phyloP scores from a whole-genome alignment of 2,113 vertebrate genomes.

The Myanophis thanlyinensis region DNA sequence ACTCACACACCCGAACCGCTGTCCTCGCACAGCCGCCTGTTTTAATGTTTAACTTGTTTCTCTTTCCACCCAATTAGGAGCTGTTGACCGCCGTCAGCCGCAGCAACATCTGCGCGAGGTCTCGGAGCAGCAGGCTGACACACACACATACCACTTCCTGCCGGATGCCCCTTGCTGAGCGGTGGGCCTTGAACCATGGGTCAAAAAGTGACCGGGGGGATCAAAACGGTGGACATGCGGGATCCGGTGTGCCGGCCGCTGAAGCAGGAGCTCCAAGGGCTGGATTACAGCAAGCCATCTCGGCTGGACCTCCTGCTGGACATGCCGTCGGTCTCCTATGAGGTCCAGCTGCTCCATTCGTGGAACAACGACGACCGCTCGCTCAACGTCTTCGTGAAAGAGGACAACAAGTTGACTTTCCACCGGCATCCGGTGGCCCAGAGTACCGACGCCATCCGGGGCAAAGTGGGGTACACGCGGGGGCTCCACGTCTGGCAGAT shows the following conservation, averaged over 20 bases:
- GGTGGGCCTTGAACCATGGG: constrained; percentile 77
- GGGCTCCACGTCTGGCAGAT: constrained; percentile 99
- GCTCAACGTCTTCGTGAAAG: constrained; percentile 96
- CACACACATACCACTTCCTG: too few species aligned
- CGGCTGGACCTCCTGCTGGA: constrained; percentile 94
- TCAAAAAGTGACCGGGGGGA: constrained; percentile 96
- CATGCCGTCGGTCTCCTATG: constrained; percentile 83
- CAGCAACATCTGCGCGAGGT: neutral
- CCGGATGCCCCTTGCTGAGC: constrained; percentile 7
- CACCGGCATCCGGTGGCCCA: constrained; percentile 98
- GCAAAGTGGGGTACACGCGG: constrained; percentile 89
- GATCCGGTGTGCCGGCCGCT: constrained; percentile 89
- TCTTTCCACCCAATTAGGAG: constrained; percentile 65
- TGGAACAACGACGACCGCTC: constrained; percentile 98
- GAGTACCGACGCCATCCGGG: constrained; percentile 95
- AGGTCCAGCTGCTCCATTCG: constrained; percentile 86
- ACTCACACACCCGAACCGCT: neutral
- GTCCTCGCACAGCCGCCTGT: neutral
- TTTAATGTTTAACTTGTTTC: constrained; percentile 45
- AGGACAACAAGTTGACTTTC: constrained; percentile 94
- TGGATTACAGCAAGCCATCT: constrained; percentile 90
- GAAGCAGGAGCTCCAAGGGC: constrained; percentile 89
- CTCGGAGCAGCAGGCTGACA: constrained; percentile 57
- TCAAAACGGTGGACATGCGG: constrained; percentile 97
- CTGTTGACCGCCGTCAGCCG: constrained; percentile 11